Conservation (phyloP, 2,888 invertebrate species). For the Caenorhabditis sp. region DNA sequence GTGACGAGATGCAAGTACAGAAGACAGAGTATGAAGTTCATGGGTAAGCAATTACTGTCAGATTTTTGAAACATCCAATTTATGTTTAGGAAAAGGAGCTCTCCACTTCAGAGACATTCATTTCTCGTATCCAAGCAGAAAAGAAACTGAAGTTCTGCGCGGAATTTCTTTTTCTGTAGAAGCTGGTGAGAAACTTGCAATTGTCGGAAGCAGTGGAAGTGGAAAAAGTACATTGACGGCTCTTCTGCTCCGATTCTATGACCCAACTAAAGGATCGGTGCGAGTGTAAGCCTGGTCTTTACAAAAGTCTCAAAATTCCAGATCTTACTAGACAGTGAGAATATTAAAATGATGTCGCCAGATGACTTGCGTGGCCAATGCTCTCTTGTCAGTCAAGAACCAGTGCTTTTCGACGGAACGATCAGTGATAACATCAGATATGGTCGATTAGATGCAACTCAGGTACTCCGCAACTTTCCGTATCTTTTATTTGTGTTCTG, state of each 20-base stretch:
- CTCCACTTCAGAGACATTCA: slow-evolving; percentile 85
- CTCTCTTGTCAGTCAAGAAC: slow-evolving; percentile 80
- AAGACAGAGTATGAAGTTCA: slow-evolving; percentile 65
- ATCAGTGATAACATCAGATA: slow-evolving; percentile 78
- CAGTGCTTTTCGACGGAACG: slow-evolving; percentile 78
- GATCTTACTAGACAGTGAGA: slow-evolving; percentile 79
- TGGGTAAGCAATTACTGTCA: slow-evolving; percentile 45
- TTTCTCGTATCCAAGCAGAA: slow-evolving; percentile 89
- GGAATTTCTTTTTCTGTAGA: slow-evolving; percentile 69
- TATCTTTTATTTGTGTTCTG: background rate
- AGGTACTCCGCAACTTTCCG: slow-evolving; percentile 46
- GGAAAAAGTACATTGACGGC: slow-evolving; percentile 77
- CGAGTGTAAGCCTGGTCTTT: slow-evolving; percentile 4
- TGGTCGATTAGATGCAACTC: slow-evolving; percentile 73
- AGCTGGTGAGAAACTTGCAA: slow-evolving; percentile 76
- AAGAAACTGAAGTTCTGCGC: slow-evolving; percentile 80
- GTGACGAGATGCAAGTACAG: slow-evolving; percentile 60
- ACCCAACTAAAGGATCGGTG: slow-evolving; percentile 72
- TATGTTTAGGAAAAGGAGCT: slow-evolving; percentile 64
- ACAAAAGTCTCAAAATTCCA: slow-evolving; percentile 37
- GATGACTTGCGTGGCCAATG: slow-evolving; percentile 80
- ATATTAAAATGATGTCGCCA: slow-evolving; percentile 76
- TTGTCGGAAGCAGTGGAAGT: slow-evolving; percentile 77
- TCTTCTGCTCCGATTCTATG: slow-evolving; percentile 75
- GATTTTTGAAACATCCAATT: background rate